Base-by-base conservation (phyloP, 2,888 invertebrate species). In the Drosophila tanythrix region DNA sequence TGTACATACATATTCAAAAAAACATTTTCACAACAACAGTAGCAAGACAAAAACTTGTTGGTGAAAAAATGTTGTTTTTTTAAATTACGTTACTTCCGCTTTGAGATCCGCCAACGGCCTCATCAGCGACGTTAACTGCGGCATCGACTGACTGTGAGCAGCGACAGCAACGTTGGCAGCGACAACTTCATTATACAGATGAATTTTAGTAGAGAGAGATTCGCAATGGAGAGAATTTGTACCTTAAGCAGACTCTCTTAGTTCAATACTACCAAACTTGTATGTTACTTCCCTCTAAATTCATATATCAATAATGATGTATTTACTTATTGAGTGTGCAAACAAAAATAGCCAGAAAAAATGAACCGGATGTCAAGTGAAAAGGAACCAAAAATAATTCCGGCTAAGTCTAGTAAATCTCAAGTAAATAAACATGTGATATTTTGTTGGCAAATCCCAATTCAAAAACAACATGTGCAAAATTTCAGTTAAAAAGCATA, bases 11-110 rank as follows among this genome's bases (percentile, higher is more conserved):
- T 21, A 63, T 53, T 25, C 11, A 59, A 50, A 58, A 56, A 43
- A 64, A 62, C 11, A 50, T 60, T 21, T 60, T 43, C 43, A 52
- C 25, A 56, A 46, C 53, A 62, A 68, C 57, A 69, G 46, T 11
- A 50, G 38, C 70, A 70, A 59, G n/a, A 53, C 51, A 40, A 63
- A 73, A 73, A 61, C 36, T 73, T 57, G 74, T 67, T 31, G 55
- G 56, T 38, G 61, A 55, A 21, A 50, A 72, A 59, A 59, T 61
- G 55, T 67, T 68, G 52, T 80, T 76, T 76, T 60, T 33, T 61
- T 29, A 71, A 76, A 80, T 80, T 80, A 74, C 70, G 71, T 74
- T 80, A 80, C 80, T 80, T 80, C 80, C 80, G 80, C 57, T 70
- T 63, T 67, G 52, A 70, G 72, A 72, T 76, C 71, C 69, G 74